Evolutionary conservation across 1,140 invertebrate genomes (phyloP).

Genomic region (Colletes latitarsis): DNA sequence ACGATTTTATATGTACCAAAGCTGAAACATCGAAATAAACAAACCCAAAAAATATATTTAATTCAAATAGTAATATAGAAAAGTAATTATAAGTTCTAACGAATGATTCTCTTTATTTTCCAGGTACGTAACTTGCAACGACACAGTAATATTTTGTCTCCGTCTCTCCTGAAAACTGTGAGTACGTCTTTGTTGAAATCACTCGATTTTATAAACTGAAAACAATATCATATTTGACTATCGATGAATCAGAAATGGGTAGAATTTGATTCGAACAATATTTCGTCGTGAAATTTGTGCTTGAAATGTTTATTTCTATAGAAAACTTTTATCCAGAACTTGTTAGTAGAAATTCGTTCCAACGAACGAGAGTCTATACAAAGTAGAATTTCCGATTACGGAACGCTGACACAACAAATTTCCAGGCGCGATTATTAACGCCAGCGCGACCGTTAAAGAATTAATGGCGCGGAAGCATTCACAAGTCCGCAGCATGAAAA

Average conservation of each 20-base stretch:
- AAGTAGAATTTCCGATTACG: background rate
- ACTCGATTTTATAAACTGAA: too few relatives aligned
- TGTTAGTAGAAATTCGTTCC: background rate
- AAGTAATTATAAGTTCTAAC: background rate
- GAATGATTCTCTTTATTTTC: conserved; percentile 25
- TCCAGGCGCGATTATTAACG: conserved; percentile 22
- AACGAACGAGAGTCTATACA: background rate
- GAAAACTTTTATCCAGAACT: background rate
- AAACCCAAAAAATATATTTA: too few relatives aligned
- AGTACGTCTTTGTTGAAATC: background rate
- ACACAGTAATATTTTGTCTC: background rate
- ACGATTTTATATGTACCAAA: too few relatives aligned
- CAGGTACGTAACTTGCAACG: conserved; percentile 28
- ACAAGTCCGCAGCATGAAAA: conserved; percentile 32
- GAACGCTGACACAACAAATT: conserved; percentile 19
- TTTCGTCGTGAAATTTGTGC: too few relatives aligned
- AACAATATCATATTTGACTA: too few relatives aligned
- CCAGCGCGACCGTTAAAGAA: conserved; percentile 22
- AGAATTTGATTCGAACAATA: too few relatives aligned
- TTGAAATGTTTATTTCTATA: too few relatives aligned
- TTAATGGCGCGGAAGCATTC: conserved; percentile 33
- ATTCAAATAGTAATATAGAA: too few relatives aligned
- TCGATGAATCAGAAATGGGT: too few relatives aligned
- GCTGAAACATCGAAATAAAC: too few relatives aligned
- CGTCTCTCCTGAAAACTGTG: background rate